Evolutionary conservation across 2,113 vertebrate genomes (phyloP), one percentile per base, ranked within the genome.

Genomic region (Parotia lawesii): DNA sequence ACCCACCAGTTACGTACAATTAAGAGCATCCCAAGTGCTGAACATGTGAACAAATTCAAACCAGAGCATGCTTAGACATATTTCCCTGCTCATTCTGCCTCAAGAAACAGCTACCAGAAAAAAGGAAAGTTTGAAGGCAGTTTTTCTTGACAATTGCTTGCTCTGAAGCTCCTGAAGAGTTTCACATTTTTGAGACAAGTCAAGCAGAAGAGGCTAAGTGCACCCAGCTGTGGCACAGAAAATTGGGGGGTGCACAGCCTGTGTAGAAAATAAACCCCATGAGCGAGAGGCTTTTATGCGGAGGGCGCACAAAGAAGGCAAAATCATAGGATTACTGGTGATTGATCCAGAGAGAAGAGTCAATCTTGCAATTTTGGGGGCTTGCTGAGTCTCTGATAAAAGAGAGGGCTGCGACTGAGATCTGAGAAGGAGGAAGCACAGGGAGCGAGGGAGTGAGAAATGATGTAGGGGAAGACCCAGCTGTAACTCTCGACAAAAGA

Each of bases 351-450:
- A 90, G 47, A 83, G 58, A 62, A 50, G 72, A 94, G 82, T 56
- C 79, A 88, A 44, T 93, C 88, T 85, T 64, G 72, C 67, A 93
- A 74, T 95, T 90, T 1, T 73, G 56, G 72, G 75, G 75, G 71
- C 88, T 94, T 85, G 90, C 88, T 90, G 88, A 70, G 82, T 45
- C 50, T 94, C 85, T 91, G 87, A 88, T 83, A 87, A 92, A 92
- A 95, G 85, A 33, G 50, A 70, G 58, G 42, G 24, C 50, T 76
- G 58, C 0, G 2, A 28, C 79, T 47, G 79, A 92, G 82, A 76
- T 80, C 88, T 85, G 90, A 90, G 72, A 31, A 74, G 38, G 27
- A 88, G 21, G 71, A 82, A 91, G 35, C 35, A 42, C 12, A 25
- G 28, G 44, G 48, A 93, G 78, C 76, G 35, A 62, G 33, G 37